Evolutionary conservation across 1,140 invertebrate genomes (phyloP).

Genomic region (Cyphomyrmex costatus): DNA sequence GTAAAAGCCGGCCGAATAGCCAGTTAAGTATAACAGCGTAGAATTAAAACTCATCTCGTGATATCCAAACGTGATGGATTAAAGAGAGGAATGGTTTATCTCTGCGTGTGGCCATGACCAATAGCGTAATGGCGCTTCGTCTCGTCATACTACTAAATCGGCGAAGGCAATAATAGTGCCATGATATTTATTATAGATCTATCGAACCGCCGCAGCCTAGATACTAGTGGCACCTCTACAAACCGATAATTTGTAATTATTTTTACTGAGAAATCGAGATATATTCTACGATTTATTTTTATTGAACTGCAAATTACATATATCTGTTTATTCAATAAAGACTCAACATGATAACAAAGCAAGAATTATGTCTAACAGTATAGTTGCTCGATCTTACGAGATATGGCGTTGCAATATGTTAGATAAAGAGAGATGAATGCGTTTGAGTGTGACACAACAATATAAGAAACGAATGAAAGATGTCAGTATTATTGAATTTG

Average conservation of each 20-base stretch:
- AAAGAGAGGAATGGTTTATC: constrained; percentile 34
- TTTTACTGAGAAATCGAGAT: constrained; percentile 39
- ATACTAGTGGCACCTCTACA: constrained; percentile 27
- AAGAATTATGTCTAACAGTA: too few relatives aligned
- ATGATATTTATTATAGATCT: constrained; percentile 6
- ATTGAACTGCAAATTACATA: too few relatives aligned
- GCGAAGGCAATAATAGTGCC: constrained; percentile 55
- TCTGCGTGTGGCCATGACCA: constrained; percentile 33
- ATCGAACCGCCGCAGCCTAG: constrained; percentile 26
- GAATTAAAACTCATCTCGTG: constrained; percentile 4
- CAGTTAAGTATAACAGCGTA: constrained; percentile 2
- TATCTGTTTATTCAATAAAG: too few relatives aligned
- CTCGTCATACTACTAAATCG: constrained; percentile 58
- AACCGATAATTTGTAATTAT: constrained; percentile 40
- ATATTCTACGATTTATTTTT: not conserved
- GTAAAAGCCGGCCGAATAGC: not conserved
- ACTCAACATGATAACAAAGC: too few relatives aligned
- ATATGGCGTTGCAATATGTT: too few relatives aligned
- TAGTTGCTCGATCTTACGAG: too few relatives aligned
- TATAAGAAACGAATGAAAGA: too few relatives aligned
- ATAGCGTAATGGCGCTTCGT: constrained; percentile 18
- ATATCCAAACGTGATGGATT: constrained; percentile 35
- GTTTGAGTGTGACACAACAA: too few relatives aligned
- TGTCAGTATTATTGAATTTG: too few relatives aligned
- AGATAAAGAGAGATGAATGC: too few relatives aligned